Conservation (phyloP, 2,113 vertebrate species). For the Tachuris rubrigastra region DNA sequence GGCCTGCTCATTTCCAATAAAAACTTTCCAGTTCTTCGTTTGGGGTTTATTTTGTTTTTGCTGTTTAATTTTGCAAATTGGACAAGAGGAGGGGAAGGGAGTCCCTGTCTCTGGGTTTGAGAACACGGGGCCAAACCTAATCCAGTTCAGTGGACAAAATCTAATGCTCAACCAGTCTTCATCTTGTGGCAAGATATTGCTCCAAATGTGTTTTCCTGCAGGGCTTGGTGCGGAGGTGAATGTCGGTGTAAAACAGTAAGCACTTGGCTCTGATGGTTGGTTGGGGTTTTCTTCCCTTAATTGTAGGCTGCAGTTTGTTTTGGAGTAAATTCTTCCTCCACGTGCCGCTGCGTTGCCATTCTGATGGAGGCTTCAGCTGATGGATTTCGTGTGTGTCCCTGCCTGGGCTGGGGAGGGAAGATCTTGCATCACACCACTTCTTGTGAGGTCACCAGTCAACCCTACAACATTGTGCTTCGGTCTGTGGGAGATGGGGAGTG, state of each 20-base stretch:
- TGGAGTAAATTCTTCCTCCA: background rate
- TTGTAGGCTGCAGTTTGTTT: background rate
- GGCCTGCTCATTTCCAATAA: background rate
- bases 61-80: background rate
- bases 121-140: accelerated
- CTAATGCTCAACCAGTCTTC: background rate
- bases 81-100: background rate
- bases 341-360: accelerated
- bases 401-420: background rate
- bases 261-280: background rate
- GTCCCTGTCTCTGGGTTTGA: background rate
- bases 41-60: background rate
- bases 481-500: background rate
- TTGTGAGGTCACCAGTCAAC: background rate
- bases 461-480: accelerated
- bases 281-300: background rate
- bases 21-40: background rate
- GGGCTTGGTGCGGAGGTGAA: background rate
- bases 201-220: background rate
- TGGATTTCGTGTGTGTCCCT: background rate
- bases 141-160: accelerated
- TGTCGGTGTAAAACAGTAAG: background rate
- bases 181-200: background rate
- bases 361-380: background rate
- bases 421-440: accelerated